A percentile compares a stretch with the other conserved stretches of the same genome.
phyloP scores from a whole-genome alignment of 2,797 vertebrate genomes.

The Hoplostethus atlanticus region DNA sequence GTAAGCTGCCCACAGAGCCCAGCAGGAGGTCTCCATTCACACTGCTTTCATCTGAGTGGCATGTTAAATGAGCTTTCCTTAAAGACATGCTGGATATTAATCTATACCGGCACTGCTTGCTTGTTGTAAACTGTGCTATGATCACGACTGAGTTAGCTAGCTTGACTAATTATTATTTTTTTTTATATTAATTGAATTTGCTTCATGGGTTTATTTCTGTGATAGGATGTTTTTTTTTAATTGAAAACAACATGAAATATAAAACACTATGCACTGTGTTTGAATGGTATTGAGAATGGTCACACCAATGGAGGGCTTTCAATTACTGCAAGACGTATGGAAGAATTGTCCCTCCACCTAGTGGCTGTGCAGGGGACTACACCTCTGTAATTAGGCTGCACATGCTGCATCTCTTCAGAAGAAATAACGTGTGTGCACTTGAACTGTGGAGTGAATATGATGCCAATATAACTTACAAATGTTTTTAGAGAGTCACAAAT shows the following conservation, averaged over 20 bases:
- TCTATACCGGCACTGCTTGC: slow-evolving; percentile 47
- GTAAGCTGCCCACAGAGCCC: slow-evolving; percentile 42
- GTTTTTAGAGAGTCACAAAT: too few relatives aligned
- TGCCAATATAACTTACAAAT: too few relatives aligned
- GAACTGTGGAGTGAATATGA: too few relatives aligned
- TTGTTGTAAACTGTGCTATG: slow-evolving; percentile 35
- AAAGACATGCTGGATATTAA: slow-evolving; percentile 47
- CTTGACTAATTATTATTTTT: slow-evolving; percentile 8
- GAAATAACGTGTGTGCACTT: too few relatives aligned
- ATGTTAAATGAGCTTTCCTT: slow-evolving; percentile 49
- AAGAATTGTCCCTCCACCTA: slow-evolving; percentile 74
- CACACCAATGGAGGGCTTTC: slow-evolving; percentile 2
- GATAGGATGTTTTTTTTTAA: not conserved
- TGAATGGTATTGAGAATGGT: not conserved
- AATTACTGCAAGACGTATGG: slow-evolving; percentile 10
- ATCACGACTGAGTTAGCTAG: slow-evolving; percentile 12
- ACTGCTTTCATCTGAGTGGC: slow-evolving; percentile 62
- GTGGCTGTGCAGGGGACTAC: slow-evolving; percentile 60
- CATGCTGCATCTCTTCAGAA: not conserved
- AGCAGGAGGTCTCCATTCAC: slow-evolving; percentile 46
- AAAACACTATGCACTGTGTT: not conserved
- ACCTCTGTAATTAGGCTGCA: not conserved
- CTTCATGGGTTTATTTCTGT: not conserved
- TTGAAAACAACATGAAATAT: slow-evolving; percentile 1
- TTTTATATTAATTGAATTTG: slow-evolving; percentile 15